A percentile compares a stretch with the other conserved stretches of the same genome.
phyloP scores from a whole-genome alignment of 2,888 invertebrate species.

The Oscheius sp. region DNA sequence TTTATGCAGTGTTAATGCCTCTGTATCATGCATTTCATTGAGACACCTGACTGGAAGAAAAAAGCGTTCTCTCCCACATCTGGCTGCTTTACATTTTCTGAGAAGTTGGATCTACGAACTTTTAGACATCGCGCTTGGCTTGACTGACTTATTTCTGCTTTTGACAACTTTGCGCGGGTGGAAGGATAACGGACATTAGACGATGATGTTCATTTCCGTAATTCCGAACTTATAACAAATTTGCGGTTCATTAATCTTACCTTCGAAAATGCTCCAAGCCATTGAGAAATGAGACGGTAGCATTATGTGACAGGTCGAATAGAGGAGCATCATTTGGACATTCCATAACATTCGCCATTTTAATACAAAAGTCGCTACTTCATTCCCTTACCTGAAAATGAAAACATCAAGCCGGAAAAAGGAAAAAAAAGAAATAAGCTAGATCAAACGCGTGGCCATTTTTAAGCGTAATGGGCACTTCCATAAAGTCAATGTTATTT shows the following conservation, averaged over 20 bases:
- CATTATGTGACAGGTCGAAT: constrained; percentile 58
- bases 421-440: neutral
- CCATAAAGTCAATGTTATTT: constrained; percentile 22
- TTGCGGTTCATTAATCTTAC: constrained; percentile 33
- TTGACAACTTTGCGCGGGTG: constrained; percentile 17
- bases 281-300: constrained; percentile 50
- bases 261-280: constrained; percentile 53
- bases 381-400: constrained; percentile 8
- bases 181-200: constrained; percentile 10
- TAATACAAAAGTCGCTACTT: neutral
- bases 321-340: constrained; percentile 61
- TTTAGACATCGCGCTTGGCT: no score
- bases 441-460: neutral
- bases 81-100: no score
- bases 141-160: neutral
- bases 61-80: constrained; percentile 3
- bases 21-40: no score
- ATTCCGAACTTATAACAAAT: no score
- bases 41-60: no score
- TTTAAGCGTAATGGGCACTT: constrained; percentile 7
- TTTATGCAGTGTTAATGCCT: no score
- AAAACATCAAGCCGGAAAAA: neutral
- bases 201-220: constrained; percentile 15
- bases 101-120: no score
- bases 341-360: constrained; percentile 46